Evolutionary conservation across 2,113 vertebrate species (phyloP), one percentile per base, ranked within the genome.

Genomic region (Gulo gulo): DNA sequence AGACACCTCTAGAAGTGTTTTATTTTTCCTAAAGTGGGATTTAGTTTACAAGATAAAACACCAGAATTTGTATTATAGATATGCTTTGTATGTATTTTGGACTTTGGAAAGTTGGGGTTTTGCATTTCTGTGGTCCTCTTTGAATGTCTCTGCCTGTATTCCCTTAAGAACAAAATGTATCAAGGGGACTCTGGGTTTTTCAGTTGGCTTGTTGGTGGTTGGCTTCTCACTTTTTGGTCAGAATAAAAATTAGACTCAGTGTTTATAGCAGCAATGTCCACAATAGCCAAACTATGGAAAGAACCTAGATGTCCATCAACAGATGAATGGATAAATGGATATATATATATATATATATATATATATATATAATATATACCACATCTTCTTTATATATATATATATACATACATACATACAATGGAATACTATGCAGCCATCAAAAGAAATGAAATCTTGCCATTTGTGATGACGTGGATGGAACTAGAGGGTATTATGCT

Each of bases 201-300:
- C 24, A 90, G 21, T 59, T 88, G 74, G 34, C 34, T 96, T 97
- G 26, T 85, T 96, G 47, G 45, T 57, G 45, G 57, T 93, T 95
- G 50, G 14, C 34, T 86, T 91, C 78, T 95, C 45, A 74, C n/a
- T 92, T 93, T 91, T 91, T 91, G 71, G 89, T 95, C 88, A 96
- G 88, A 95, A 92, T 92, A 93, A 90, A 97, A 95, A 90, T 84
- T 67, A 92, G 16, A 85, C 89, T 88, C 14, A 97, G 4, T 52
- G 50, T 52, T 52, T 52, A 52, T 52, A 52, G 50, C 14, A 52
- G 50, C 50, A 52, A 52, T 52, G 50, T 52, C 50, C 15, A 16
- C 15, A 52, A 52, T 52, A 52, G 50, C 50, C 50, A 52, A 52
- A 52, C 50, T 52, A 52, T 52, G 50, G 14, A 52, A 52, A 52